phyloP scores from a whole-genome alignment of 2,113 vertebrate genomes.

The Panurus biarmicus region DNA sequence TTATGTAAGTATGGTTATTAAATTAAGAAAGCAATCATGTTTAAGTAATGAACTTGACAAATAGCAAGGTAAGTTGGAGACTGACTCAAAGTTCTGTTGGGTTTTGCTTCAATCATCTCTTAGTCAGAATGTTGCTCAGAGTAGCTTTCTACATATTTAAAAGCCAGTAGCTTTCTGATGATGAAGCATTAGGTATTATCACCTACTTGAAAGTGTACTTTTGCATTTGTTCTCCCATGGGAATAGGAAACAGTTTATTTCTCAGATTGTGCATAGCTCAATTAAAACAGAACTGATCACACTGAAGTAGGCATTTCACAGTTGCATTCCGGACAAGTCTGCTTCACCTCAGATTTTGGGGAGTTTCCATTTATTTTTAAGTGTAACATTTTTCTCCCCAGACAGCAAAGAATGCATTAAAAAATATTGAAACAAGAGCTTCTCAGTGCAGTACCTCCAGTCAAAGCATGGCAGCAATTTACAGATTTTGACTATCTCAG shows the following conservation, averaged over 20 bases:
- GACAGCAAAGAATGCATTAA: neutral
- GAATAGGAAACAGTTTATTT: neutral
- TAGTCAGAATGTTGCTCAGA: neutral
- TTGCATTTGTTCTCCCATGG: neutral
- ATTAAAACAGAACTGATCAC: neutral
- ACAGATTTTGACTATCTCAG: neutral
- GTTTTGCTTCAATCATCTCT: slow-evolving; percentile 16
- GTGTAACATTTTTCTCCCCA: neutral
- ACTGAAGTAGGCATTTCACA: neutral
- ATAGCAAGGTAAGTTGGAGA: neutral
- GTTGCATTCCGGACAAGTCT: neutral
- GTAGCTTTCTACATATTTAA: neutral
- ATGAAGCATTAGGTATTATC: neutral
- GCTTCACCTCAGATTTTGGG: neutral
- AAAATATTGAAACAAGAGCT: neutral
- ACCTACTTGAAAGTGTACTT: neutral
- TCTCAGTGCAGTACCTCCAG: neutral
- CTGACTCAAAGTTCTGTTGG: neutral
- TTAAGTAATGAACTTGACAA: neutral
- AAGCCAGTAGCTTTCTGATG: neutral
- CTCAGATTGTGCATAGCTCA: neutral
- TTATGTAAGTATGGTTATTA: slow-evolving; percentile 5
- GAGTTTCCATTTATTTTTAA: neutral
- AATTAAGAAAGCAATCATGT: neutral
- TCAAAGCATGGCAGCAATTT: neutral